Evolutionary conservation across 1,140 invertebrate genomes (phyloP).

Genomic region (Tetramorium alpestre): DNA sequence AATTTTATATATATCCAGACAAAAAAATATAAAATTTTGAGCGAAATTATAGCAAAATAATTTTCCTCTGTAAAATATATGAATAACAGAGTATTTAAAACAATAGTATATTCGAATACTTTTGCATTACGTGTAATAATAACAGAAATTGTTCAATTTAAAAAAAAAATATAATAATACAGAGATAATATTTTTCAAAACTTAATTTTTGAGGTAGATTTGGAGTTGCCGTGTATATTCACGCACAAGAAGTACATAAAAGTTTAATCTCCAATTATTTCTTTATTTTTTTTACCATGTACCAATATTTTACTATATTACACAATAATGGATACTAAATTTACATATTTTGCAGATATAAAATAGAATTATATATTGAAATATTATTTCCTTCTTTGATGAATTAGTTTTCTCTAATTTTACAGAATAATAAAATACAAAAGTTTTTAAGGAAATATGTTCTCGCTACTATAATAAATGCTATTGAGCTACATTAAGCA

Average conservation of each 20-base stretch:
- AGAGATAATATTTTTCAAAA: neutral
- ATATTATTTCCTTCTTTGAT: neutral
- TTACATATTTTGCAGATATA: neutral
- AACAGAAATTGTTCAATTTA: conserved; percentile 5
- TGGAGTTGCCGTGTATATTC: neutral
- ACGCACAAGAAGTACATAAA: neutral
- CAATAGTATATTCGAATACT: neutral
- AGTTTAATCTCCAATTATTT: neutral
- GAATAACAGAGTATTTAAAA: neutral
- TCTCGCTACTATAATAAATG: neutral
- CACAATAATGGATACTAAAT: no score
- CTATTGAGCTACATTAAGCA: neutral
- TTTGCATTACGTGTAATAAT: neutral
- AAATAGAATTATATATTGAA: conserved; percentile 3
- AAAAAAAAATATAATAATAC: neutral
- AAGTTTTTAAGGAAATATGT: neutral
- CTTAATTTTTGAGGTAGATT: neutral
- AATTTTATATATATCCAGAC: neutral
- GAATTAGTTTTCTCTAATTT: conserved; percentile 3
- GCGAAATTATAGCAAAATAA: neutral
- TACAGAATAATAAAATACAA: neutral
- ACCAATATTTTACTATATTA: no score
- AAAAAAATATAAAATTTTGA: neutral
- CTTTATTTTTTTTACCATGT: neutral
- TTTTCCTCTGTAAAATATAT: neutral